phyloP scores from a whole-genome alignment of 2,113 vertebrate genomes.

The Prinia subflava region DNA sequence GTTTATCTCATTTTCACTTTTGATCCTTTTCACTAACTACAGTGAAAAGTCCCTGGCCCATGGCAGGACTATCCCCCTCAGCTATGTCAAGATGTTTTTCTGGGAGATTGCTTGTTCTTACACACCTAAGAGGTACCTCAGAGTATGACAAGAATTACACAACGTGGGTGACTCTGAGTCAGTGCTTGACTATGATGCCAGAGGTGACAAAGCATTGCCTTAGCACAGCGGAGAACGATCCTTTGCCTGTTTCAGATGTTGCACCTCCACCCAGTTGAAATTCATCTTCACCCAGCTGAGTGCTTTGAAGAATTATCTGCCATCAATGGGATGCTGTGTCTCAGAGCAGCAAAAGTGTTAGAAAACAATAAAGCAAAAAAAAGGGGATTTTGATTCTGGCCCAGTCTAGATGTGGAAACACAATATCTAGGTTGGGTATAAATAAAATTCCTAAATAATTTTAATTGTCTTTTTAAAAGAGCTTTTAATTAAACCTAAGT shows the following conservation, averaged over 20 bases:
- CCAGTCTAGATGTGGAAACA: background rate
- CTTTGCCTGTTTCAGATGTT: background rate
- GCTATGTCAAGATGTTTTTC: background rate
- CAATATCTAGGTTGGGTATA: background rate
- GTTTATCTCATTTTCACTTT: background rate
- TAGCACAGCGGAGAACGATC: background rate
- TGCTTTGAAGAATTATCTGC: background rate
- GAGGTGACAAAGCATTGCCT: background rate
- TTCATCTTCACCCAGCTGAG: fast-evolving
- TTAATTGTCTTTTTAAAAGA: background rate
- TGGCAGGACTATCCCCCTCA: background rate
- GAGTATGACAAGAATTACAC: background rate
- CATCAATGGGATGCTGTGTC: background rate
- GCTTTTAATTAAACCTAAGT: background rate
- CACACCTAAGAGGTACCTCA: background rate
- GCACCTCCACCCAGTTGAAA: background rate
- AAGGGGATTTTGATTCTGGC: background rate
- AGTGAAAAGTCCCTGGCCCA: background rate
- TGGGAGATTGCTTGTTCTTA: background rate
- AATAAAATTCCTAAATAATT: background rate
- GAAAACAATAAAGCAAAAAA: background rate
- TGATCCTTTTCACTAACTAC: background rate
- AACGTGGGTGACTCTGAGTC: background rate
- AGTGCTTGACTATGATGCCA: background rate
- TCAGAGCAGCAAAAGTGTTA: background rate